phyloP scores from a whole-genome alignment of 2,797 vertebrate species.

The Erethizon dorsatum region DNA sequence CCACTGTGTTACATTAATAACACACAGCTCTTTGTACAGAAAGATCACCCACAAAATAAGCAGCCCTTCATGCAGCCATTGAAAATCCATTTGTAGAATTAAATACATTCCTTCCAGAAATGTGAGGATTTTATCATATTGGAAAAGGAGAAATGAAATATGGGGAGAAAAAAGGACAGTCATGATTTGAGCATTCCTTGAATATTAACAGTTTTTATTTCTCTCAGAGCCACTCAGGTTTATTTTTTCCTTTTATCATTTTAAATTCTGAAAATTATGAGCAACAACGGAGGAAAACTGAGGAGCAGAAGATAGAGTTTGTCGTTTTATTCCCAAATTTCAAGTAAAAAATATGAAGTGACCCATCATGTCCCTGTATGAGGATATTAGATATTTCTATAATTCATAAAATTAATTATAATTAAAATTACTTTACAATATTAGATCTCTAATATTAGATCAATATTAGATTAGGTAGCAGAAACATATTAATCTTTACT shows the following conservation, averaged over 20 bases:
- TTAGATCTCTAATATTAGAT: background rate
- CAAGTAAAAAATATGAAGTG: background rate
- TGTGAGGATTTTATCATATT: background rate
- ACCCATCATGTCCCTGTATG: background rate
- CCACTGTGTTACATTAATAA: conserved; percentile 88
- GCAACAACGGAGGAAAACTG: background rate
- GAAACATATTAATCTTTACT: background rate
- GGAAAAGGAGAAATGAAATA: conserved; percentile 22
- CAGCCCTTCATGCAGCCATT: conserved; percentile 85
- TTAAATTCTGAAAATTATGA: conserved; percentile 38
- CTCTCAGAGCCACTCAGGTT: background rate
- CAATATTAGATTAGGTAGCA: background rate
- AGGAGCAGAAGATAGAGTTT: background rate
- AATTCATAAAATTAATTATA: conserved; percentile 13
- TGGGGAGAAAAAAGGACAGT: background rate
- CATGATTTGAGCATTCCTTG: background rate
- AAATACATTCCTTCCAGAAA: conserved; percentile 68
- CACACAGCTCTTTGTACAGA: conserved; percentile 86
- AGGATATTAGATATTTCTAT: conserved; percentile 7
- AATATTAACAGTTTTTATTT: background rate
- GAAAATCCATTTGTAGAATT: conserved; percentile 66
- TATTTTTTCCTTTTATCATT: conserved; percentile 45
- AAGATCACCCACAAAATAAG: conserved; percentile 82
- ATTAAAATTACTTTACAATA: conserved; percentile 36
- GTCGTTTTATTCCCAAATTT: conserved; percentile 33